Evolutionary conservation across 2,888 invertebrate genomes (phyloP), one percentile per base, ranked within the genome.

Genomic region (Tenthredo notha): DNA sequence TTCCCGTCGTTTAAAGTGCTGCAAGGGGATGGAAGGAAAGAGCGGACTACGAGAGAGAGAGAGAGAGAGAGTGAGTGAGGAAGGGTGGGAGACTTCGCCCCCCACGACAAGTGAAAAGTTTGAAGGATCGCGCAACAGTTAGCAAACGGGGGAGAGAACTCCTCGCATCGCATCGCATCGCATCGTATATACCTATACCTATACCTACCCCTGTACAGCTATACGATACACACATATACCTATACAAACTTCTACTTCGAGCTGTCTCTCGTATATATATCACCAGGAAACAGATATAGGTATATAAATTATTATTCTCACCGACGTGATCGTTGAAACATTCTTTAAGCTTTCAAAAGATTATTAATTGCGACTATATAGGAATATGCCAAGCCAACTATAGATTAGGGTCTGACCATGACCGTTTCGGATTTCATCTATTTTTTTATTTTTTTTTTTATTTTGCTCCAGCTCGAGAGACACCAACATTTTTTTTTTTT

Each of bases 91-190:
- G 61, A 12, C 74, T 33, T 82, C 80, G 85, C 75, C 75, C 75
- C 67, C 84, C 78, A 21, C 33, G 40, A 83, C 83, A 87, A 88
- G 87, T 88, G 88, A 89, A 89, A 89, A 90, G 90, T 90, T 89
- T 88, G 90, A 90, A 88, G 88, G 89, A 89, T 90, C 87, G 90
- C 86, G 90, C 90, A 90, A 90, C 90, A 90, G 90, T 90, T 90
- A 90, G 89, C 87, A 86, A 87, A 87, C 43, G 43, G 43, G 72
- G 10, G 40, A 43, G 40, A 21, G 61, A 74, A 40, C 43, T n/a
- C 72, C 21, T 74, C 72, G 72, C 15, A 40, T 74, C 72, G 40
- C 21, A 40, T 74, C 72, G 72, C 15, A 40, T 74, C 72, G 40
- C 21, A 40, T 74, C n/a, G n/a, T n/a, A 33, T 33, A 33, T 33